phyloP scores from a whole-genome alignment of 2,888 invertebrate species.

The Tetragnatha montana region DNA sequence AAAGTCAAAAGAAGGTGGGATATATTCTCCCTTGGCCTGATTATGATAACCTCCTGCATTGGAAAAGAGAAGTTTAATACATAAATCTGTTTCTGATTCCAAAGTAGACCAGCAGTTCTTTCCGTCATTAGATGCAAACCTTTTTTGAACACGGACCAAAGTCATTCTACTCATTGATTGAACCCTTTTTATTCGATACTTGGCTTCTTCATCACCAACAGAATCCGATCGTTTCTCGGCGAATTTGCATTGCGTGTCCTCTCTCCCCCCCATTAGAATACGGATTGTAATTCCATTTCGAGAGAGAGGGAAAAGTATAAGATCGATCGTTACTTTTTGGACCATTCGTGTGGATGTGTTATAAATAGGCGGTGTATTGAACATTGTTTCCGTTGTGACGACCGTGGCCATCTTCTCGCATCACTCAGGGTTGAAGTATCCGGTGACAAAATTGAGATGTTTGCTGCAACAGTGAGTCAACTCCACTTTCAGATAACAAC shows the following conservation, averaged over 20 bases:
- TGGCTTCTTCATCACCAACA: not conserved
- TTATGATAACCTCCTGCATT: too few relatives aligned
- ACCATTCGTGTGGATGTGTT: too few relatives aligned
- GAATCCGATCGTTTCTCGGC: not conserved
- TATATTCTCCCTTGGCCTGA: too few relatives aligned
- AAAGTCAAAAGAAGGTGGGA: too few relatives aligned
- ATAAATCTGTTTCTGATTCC: not conserved
- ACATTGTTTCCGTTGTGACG: too few relatives aligned
- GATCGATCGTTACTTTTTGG: constrained; percentile 10
- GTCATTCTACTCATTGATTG: not conserved
- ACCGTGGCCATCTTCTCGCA: too few relatives aligned
- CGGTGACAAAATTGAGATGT: too few relatives aligned
- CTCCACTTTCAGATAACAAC: too few relatives aligned
- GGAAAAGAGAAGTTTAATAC: not conserved
- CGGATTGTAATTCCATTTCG: constrained; percentile 9
- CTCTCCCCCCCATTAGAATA: constrained; percentile 14
- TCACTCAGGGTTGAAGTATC: too few relatives aligned
- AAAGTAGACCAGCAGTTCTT: not conserved
- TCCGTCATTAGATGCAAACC: not conserved
- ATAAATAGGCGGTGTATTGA: too few relatives aligned
- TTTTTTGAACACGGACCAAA: not conserved
- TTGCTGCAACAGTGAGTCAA: too few relatives aligned
- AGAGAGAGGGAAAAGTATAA: not conserved
- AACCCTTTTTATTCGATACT: not conserved
- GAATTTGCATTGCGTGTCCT: not conserved